Evolutionary conservation across 2,797 vertebrate genomes (phyloP).

Genomic region (Falco peregrinus): DNA sequence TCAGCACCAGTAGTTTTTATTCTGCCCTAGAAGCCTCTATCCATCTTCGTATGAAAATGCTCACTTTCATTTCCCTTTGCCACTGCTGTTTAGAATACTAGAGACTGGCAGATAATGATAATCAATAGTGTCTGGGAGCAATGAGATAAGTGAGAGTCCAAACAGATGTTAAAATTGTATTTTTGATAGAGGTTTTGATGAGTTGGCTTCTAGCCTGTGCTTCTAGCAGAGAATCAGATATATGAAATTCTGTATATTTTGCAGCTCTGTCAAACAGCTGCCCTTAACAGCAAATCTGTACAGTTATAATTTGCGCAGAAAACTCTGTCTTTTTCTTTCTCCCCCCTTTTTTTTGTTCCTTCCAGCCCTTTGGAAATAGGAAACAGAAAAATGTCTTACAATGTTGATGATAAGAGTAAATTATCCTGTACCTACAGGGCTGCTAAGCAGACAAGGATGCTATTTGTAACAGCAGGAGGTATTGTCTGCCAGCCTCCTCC

Average conservation of each 20-base stretch:
- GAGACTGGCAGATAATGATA: slow-evolving; percentile 37
- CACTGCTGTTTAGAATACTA: slow-evolving; percentile 3
- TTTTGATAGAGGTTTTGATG: slow-evolving; percentile 52
- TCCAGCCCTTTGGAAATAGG: neutral
- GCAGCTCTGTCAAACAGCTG: neutral
- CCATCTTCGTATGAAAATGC: neutral
- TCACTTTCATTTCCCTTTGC: slow-evolving; percentile 52
- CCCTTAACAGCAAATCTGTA: neutral
- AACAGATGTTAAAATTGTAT: slow-evolving; percentile 61
- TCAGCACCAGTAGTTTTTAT: neutral
- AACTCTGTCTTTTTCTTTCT: neutral
- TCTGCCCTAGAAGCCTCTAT: neutral
- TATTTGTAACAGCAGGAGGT: slow-evolving; percentile 1
- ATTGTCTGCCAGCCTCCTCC: neutral
- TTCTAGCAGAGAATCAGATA: slow-evolving; percentile 15
- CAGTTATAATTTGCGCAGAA: neutral
- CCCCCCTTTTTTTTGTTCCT: neutral
- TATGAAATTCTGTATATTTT: slow-evolving; percentile 32
- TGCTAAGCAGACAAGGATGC: neutral
- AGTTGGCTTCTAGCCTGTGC: slow-evolving; percentile 10
- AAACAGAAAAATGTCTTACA: neutral
- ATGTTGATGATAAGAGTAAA: neutral
- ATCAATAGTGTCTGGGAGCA: slow-evolving; percentile 54
- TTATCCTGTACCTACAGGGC: neutral
- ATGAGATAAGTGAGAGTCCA: slow-evolving; percentile 42